Conservation (phyloP, 2,113 vertebrate species). For the Phyllopteryx taeniolatus region DNA sequence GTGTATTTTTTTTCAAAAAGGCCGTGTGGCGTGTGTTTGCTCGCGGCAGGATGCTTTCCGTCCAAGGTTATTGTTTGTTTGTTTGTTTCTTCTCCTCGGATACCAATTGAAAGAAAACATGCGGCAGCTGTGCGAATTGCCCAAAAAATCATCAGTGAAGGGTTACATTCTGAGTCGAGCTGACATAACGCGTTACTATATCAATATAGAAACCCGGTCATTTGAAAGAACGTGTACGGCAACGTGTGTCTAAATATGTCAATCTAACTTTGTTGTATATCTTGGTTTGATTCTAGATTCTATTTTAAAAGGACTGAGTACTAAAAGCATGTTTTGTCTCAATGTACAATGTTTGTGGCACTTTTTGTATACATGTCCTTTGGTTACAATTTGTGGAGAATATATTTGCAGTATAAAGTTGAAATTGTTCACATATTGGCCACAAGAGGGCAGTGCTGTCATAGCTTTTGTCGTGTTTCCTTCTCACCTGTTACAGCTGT, state of each 20-base stretch:
- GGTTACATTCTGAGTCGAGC: background rate
- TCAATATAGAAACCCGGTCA: slow-evolving; percentile 6
- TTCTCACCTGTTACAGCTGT: background rate
- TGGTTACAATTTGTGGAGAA: slow-evolving; percentile 29
- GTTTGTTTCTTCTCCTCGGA: slow-evolving; percentile 3
- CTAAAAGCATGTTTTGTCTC: slow-evolving; percentile 35
- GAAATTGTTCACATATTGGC: slow-evolving; percentile 25
- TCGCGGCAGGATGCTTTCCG: slow-evolving; percentile 39
- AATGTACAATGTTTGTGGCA: slow-evolving; percentile 25
- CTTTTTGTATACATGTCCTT: slow-evolving; percentile 36
- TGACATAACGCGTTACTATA: background rate
- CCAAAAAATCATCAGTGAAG: slow-evolving; percentile 35
- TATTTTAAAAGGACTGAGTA: slow-evolving; percentile 13
- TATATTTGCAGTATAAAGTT: slow-evolving; percentile 34
- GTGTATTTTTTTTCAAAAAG: background rate
- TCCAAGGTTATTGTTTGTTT: slow-evolving; percentile 19
- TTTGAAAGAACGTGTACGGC: slow-evolving; percentile 22
- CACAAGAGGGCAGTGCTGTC: slow-evolving; percentile 41
- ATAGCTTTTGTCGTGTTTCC: background rate
- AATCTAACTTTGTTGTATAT: background rate
- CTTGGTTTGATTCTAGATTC: slow-evolving; percentile 7
- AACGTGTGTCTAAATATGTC: slow-evolving; percentile 16
- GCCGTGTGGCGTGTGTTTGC: background rate
- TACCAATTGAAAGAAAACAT: too few species aligned
- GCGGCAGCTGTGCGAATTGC: slow-evolving; percentile 42